A percentile compares a stretch with the other conserved stretches of the same genome.
phyloP scores from a whole-genome alignment of 2,797 vertebrate species.

The Protosalanx chinensis region DNA sequence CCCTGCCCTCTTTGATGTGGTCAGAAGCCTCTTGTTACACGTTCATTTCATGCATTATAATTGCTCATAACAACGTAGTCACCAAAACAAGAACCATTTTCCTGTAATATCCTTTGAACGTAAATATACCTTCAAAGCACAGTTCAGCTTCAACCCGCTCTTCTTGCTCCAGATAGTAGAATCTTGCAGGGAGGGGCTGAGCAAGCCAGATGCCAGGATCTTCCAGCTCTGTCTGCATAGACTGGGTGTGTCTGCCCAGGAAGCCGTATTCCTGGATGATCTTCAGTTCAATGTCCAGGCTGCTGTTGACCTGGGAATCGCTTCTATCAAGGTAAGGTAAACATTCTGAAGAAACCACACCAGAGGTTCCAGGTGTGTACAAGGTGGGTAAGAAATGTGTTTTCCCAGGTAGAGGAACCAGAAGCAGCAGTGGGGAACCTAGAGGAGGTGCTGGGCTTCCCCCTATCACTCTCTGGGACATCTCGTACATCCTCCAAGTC shows the following conservation, averaged over 20 bases:
- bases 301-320: conserved; percentile 74
- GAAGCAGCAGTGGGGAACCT: conserved; percentile 68
- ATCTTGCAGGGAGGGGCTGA: conserved; percentile 66
- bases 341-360: background rate
- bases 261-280: conserved; percentile 77
- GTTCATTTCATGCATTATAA: background rate
- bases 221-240: conserved; percentile 71
- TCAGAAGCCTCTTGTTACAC: conserved; percentile 49
- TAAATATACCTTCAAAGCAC: background rate
- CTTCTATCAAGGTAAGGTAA: conserved; percentile 67
- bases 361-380: background rate
- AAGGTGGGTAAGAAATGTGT: background rate
- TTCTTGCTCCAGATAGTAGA: conserved; percentile 70
- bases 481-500: background rate
- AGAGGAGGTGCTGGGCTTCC: conserved; percentile 69
- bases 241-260: conserved; percentile 65
- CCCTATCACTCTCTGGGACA: conserved; percentile 52
- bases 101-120: background rate
- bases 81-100: background rate
- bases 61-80: background rate
- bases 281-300: conserved; percentile 67
- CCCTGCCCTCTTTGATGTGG: conserved; percentile 75
- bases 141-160: background rate
- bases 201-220: conserved; percentile 68
- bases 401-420: conserved; percentile 66